Percentiles rank a stretch among this genome's conserved stretches.
phyloP scores from a whole-genome alignment of 2,797 vertebrate genomes.

The Tolypeutes matacus region DNA sequence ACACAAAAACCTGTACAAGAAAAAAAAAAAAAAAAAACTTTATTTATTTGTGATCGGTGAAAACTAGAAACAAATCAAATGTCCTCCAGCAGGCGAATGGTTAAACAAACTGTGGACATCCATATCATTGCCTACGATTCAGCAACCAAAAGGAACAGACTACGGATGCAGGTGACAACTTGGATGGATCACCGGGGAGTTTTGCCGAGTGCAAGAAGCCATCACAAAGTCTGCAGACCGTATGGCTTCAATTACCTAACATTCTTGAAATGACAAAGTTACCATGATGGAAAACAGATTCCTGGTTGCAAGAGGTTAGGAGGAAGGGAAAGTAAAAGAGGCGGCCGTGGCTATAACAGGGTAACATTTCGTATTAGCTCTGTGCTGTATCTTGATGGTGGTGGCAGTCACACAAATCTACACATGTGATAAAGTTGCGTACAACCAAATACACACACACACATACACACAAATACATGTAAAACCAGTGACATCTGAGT shows the following conservation, averaged over 20 bases:
- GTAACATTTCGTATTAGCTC: neutral
- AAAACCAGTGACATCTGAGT: neutral
- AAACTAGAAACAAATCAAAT: neutral
- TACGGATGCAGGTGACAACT: rapidly evolving
- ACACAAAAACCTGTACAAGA: neutral
- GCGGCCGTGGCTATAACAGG: neutral
- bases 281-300: neutral
- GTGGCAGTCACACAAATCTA: neutral
- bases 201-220: no score
- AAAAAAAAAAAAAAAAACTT: no score
- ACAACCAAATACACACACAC: neutral
- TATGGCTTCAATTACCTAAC: no score
- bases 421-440: neutral
- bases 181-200: neutral
- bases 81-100: neutral
- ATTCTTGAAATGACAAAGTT: neutral
- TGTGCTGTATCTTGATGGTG: neutral
- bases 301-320: neutral
- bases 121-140: no score
- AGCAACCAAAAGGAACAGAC: neutral
- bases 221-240: neutral
- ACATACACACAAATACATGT: neutral
- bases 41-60: neutral
- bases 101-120: neutral
- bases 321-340: neutral